phyloP scores from a whole-genome alignment of 2,797 vertebrate genomes.

The Parauchenoglanis ngamensis region DNA sequence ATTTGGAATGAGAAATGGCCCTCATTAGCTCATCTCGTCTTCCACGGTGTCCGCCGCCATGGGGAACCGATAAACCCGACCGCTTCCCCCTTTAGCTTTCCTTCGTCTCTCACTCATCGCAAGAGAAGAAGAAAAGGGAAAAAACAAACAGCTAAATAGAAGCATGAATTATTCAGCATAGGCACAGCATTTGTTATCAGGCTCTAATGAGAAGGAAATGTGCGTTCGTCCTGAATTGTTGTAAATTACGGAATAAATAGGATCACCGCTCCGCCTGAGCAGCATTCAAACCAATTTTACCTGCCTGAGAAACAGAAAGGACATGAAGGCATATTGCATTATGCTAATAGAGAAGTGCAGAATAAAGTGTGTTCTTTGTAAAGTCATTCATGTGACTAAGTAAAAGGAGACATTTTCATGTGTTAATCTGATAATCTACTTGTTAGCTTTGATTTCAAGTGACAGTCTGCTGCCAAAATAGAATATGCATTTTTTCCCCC shows the following conservation, averaged over 20 bases:
- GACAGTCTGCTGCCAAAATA: slow-evolving; percentile 52
- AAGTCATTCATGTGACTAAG: slow-evolving; percentile 52
- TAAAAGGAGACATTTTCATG: slow-evolving; percentile 48
- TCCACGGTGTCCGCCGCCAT: slow-evolving; percentile 27
- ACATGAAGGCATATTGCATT: slow-evolving; percentile 42
- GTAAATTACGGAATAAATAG: slow-evolving; percentile 62
- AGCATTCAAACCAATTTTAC: slow-evolving; percentile 60
- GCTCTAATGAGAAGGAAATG: slow-evolving; percentile 59
- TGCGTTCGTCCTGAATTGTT: slow-evolving; percentile 56
- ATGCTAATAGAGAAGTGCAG: slow-evolving; percentile 52
- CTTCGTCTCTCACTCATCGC: slow-evolving; percentile 23
- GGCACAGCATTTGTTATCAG: slow-evolving; percentile 50
- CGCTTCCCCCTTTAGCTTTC: slow-evolving; percentile 31
- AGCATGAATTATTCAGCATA: slow-evolving; percentile 61
- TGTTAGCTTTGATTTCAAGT: slow-evolving; percentile 54
- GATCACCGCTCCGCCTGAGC: slow-evolving; percentile 59
- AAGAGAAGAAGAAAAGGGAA: neutral
- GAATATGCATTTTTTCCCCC: slow-evolving; percentile 10
- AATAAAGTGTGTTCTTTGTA: slow-evolving; percentile 50
- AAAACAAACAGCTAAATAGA: slow-evolving; percentile 43
- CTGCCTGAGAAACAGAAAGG: slow-evolving; percentile 48
- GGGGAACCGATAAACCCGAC: slow-evolving; percentile 33
- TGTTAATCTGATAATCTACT: slow-evolving; percentile 50
- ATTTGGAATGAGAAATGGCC: slow-evolving; percentile 56
- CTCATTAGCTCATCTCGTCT: slow-evolving; percentile 50